phyloP scores from a whole-genome alignment of 2,797 vertebrate species.

The Phalanger gymnotis region DNA sequence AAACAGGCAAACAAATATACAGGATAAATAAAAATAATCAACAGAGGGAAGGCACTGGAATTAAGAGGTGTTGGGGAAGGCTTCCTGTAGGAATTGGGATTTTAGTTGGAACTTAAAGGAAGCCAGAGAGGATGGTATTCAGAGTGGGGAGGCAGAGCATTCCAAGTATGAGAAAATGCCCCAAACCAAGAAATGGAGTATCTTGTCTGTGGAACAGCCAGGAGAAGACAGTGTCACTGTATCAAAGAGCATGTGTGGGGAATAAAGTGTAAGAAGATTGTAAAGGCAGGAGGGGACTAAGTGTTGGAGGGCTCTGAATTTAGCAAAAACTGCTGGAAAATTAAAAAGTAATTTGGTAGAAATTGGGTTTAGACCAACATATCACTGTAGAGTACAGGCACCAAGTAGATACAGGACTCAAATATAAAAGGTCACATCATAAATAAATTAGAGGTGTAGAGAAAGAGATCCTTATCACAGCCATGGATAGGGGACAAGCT shows the following conservation, averaged over 20 bases:
- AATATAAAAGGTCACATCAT: background rate
- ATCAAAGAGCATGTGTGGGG: background rate
- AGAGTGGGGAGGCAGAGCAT: background rate
- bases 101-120: too few relatives aligned
- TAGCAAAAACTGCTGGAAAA: background rate
- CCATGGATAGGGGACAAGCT: background rate
- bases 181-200: background rate
- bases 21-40: too few relatives aligned
- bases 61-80: too few relatives aligned
- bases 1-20: too few relatives aligned
- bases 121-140: background rate
- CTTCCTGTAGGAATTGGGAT: too few relatives aligned
- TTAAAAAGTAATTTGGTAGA: background rate
- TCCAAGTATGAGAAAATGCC: background rate
- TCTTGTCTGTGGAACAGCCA: background rate
- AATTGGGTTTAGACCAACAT: background rate
- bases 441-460: background rate
- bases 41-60: too few relatives aligned
- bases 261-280: background rate
- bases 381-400: background rate
- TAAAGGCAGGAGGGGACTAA: background rate
- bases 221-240: background rate
- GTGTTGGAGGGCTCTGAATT: background rate
- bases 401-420: background rate
- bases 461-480: background rate